Conservation (phyloP, 2,113 vertebrate species). For the Paramormyrops kingsleyae region DNA sequence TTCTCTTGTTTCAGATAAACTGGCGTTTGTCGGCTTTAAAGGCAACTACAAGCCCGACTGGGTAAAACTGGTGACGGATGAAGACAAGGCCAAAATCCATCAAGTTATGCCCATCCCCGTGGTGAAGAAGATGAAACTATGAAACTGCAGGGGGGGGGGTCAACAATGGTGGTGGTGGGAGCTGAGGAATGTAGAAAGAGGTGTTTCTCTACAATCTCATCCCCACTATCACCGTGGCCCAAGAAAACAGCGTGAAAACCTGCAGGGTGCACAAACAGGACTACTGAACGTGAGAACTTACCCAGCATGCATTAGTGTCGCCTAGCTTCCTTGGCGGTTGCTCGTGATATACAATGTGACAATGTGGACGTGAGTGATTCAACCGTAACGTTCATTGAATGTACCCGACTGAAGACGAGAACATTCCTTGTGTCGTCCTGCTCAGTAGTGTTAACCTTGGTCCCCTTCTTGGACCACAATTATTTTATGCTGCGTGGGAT, state of each 20-base stretch:
- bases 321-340: constrained; percentile 27
- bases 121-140: constrained; percentile 74
- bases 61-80: constrained; percentile 64
- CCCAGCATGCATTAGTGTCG: constrained; percentile 39
- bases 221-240: constrained; percentile 32
- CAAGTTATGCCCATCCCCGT: constrained; percentile 77
- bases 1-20: constrained; percentile 48
- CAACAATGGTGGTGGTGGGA: not conserved
- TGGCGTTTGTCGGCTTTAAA: constrained; percentile 75
- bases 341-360: constrained; percentile 40
- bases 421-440: constrained; percentile 36
- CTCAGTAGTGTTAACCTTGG: constrained; percentile 30
- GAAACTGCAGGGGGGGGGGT: constrained; percentile 38
- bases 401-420: constrained; percentile 24
- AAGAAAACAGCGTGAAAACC: not conserved
- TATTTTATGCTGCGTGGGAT: constrained; percentile 6
- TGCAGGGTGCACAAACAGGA: constrained; percentile 16
- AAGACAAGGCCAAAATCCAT: constrained; percentile 69
- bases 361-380: constrained; percentile 39
- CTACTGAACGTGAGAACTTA: constrained; percentile 35
- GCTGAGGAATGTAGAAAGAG: constrained; percentile 6
- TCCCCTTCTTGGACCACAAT: constrained; percentile 27
- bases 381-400: constrained; percentile 35
- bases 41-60: constrained; percentile 71
- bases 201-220: not conserved